phyloP scores from a whole-genome alignment of 2,113 vertebrate genomes.

The Triplophysa rosa region DNA sequence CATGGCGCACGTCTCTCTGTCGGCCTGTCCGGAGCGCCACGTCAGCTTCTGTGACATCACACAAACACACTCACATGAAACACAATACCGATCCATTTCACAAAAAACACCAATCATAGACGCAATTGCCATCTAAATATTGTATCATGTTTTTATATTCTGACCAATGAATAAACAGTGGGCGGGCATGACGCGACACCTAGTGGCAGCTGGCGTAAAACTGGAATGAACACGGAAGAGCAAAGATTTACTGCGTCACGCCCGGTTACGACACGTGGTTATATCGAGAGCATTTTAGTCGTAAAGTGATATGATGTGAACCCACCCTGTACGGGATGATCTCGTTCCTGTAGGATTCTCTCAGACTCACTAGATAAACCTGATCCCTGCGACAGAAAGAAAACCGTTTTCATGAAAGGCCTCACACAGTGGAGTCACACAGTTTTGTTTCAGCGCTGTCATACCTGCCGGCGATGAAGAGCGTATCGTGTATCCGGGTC shows the following conservation, averaged over 20 bases:
- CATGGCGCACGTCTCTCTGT: constrained; percentile 93
- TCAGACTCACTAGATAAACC: constrained; percentile 96
- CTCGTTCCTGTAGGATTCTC: constrained; percentile 92
- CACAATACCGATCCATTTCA: too few species aligned
- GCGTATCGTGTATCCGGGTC: constrained; percentile 97
- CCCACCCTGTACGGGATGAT: constrained; percentile 93
- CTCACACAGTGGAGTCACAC: background rate
- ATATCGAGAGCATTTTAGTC: background rate
- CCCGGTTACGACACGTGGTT: background rate
- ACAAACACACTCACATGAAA: constrained; percentile 6
- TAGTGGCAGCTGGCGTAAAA: background rate
- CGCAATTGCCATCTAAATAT: too few species aligned
- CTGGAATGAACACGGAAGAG: background rate
- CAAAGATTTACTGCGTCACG: background rate
- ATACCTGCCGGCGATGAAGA: constrained; percentile 95
- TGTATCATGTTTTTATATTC: too few species aligned
- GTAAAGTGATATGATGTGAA: constrained; percentile 7
- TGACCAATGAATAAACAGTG: background rate
- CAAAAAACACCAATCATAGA: too few species aligned
- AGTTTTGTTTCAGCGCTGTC: constrained; percentile 1
- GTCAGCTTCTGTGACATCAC: constrained; percentile 85
- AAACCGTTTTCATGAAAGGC: constrained; percentile 81
- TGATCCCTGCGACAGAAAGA: constrained; percentile 85
- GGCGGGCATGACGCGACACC: background rate
- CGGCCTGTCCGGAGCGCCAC: constrained; percentile 91